Evolutionary conservation across 1,140 invertebrate genomes (phyloP), one percentile per base, ranked within the genome.

Genomic region (Charaxes varanes): DNA sequence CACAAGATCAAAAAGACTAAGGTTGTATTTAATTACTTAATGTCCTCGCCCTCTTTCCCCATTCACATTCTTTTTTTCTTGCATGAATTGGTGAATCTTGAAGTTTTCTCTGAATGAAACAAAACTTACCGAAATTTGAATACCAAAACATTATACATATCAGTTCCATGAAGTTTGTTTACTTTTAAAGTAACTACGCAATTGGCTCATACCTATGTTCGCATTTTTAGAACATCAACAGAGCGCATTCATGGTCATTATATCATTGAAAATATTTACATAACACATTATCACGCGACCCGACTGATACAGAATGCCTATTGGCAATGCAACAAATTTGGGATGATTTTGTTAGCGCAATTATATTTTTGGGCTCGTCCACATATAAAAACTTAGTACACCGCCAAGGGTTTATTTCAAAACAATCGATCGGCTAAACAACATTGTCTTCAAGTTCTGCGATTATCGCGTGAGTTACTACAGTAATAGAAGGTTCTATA

Each of bases 201-300:
- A 17, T 21, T 22, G 17, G 19, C 11, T 33, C 22, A 32, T 53
- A 42, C 40, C 44, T 28, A 50, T 7, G 1, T 4, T 27, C 26
- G 1, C 14, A 41, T 53, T 60, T 68, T 53, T 26, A 53, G 42
- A 41, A 46, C 53, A 66, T 50, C 56, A 66, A 70, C 54, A 63
- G 55, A 59, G 56, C 47, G 52, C 21, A 65, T 66, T 69, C 78
- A 82, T 59, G 72, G 74, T 53, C 74, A 68, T 69, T 62, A 68
- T 34, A 68, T 54, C 70, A 79, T 81, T 79, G 72, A 62, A 60
- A 54, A 48, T 71, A 66, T 78, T 78, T 70, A 36, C 26, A 36
- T 4, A 38, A 23, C 3, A 22, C 6, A 60, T 81, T 76, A 74
- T 19, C 58, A 52, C 33, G 33, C 37, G 31, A 37, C 36, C 30